Evolutionary conservation across 2,888 invertebrate genomes (phyloP).

Genomic region (Aspidiotus rigidus): DNA sequence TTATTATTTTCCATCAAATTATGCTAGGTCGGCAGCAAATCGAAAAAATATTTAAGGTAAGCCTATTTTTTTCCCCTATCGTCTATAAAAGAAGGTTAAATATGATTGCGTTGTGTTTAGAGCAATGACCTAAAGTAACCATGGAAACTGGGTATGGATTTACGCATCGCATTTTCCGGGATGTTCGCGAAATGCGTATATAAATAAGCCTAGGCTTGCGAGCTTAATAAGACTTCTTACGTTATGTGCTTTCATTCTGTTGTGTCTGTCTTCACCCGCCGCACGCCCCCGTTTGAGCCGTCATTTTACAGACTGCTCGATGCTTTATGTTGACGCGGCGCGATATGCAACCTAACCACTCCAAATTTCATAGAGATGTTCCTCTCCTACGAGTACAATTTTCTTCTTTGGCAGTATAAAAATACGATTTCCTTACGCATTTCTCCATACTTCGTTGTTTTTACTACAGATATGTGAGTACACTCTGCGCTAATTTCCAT

Average conservation of each 20-base stretch:
- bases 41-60: background rate
- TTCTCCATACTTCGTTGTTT: too few species aligned
- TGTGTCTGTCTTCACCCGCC: conserved; percentile 20
- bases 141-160: conserved; percentile 31
- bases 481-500: too few species aligned
- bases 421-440: too few species aligned
- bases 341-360: background rate
- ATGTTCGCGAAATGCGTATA: conserved; percentile 27
- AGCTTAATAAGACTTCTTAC: conserved; percentile 32
- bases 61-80: conserved; percentile 12
- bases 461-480: too few species aligned
- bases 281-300: background rate
- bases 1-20: too few species aligned
- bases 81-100: conserved; percentile 24
- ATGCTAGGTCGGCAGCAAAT: too few species aligned
- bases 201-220: conserved; percentile 26
- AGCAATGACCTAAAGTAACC: conserved; percentile 30
- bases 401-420: too few species aligned
- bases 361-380: too few species aligned
- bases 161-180: conserved; percentile 33
- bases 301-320: background rate
- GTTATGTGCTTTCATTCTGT: conserved; percentile 17
- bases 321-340: background rate
- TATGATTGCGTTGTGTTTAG: conserved; percentile 32
- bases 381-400: too few species aligned